Evolutionary conservation across 1,140 invertebrate species (phyloP), one percentile per base, ranked within the genome.

Genomic region (Batillaria attramentaria): DNA sequence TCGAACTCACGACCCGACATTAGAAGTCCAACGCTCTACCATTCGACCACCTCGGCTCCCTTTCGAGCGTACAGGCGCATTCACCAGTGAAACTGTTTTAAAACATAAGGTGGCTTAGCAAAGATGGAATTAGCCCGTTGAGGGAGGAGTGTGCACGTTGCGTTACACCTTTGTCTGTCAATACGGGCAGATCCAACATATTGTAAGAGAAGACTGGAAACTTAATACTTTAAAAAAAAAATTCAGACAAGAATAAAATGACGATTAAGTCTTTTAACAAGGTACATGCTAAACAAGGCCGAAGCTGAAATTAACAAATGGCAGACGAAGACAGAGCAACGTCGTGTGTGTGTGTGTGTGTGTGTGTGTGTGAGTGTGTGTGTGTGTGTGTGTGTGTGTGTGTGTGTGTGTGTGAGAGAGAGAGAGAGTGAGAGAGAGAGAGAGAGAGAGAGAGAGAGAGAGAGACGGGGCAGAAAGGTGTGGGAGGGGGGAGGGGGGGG

Each of bases 311-410:
- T 62, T n/a, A 62, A 62, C 57, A n/a, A 18, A 18, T n/a, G 6
- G 20, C 57, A 62, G 8, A 62, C 6, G 28, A 28, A 6, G 57
- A 62, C 28, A 6, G 57, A 16, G 57, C 28, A 28, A 6, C n/a
- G 6, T 5, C 28, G 57, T 62, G 57, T n/a, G 57, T 62, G 57
- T 62, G n/a, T 62, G 57, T 62, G 57, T 62, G 57, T 62, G 57
- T 62, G n/a, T n/a, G 8, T 62, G 57, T n/a, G 57, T 62, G 57
- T n/a, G 57, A n/a, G 57, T n/a, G n/a, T 62, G 57, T n/a, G 6
- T 62, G 57, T 62, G 57, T 62, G 57, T 62, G 57, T 62, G 57
- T 62, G 57, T n/a, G 57, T 62, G 57, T n/a, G 57, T 62, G 57
- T 62, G 57, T 62, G 57, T 62, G n/a, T 62, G 57, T 28, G 57